A percentile compares a stretch with the other conserved stretches of the same genome.
These are phyloP conservation scores for Morone saxatilis DNA, from an alignment of 2,113 vertebrate species.

Conservation along the genomic window DNA sequence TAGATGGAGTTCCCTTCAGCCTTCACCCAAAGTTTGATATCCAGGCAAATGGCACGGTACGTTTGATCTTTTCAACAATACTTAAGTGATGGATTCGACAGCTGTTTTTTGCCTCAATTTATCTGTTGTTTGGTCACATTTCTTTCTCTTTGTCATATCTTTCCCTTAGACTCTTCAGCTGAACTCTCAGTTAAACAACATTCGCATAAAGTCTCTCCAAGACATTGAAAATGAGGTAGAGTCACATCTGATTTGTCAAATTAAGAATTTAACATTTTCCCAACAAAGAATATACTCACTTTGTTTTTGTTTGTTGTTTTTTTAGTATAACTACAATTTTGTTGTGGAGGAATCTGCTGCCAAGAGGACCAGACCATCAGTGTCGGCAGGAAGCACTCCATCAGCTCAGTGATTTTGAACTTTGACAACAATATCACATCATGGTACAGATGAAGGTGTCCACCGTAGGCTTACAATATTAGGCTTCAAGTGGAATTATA, in stretches of 20 bases:
- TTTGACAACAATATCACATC: not conserved
- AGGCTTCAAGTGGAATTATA: not conserved
- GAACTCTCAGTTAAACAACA: conserved; percentile 75
- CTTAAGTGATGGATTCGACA: not conserved
- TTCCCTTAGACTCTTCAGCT: conserved; percentile 56
- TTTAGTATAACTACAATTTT: conserved; percentile 84
- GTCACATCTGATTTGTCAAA: not conserved
- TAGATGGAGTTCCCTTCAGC: conserved; percentile 91
- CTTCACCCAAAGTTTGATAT: conserved; percentile 88
- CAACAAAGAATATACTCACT: not conserved
- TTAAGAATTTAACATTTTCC: not conserved
- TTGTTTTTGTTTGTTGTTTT: not conserved
- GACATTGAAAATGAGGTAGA: conserved; percentile 92
- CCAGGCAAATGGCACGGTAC: conserved; percentile 75
- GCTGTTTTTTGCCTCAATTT: not conserved
- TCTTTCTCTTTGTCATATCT: conserved; percentile 7
- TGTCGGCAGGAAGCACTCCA: conserved; percentile 31
- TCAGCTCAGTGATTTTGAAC: conserved; percentile 54
- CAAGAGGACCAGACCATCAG: conserved; percentile 68
- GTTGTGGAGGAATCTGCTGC: conserved; percentile 79
- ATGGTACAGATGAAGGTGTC: conserved; percentile 32
- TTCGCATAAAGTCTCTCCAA: conserved; percentile 89
- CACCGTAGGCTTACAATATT: conserved; percentile 1
- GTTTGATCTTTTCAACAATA: not conserved
- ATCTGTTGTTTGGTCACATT: not conserved